Evolutionary conservation across 2,797 vertebrate species (phyloP).

Genomic region (Sarcophilus harrisii): DNA sequence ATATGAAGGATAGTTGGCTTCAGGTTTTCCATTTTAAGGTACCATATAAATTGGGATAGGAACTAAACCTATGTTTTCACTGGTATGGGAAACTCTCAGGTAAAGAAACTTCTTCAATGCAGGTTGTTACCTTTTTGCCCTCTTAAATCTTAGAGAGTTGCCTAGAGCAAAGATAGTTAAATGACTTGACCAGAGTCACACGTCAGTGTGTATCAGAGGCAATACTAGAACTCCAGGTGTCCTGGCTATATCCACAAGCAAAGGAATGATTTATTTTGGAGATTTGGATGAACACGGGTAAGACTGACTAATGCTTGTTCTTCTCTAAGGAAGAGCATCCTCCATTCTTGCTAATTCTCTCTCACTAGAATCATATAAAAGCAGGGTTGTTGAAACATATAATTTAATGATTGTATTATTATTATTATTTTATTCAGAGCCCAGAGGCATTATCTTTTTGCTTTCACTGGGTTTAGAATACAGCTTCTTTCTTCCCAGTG

Average conservation of each 20-base stretch:
- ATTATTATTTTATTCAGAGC: constrained; percentile 35
- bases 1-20: not conserved
- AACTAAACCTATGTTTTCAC: not conserved
- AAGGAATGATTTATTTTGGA: not conserved
- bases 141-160: not conserved
- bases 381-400: constrained; percentile 44
- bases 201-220: not conserved
- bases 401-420: constrained; percentile 55
- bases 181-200: not conserved
- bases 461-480: not conserved
- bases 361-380: constrained; percentile 42
- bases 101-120: not conserved
- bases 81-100: not conserved
- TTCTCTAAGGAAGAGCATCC: not conserved
- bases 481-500: not conserved
- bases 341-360: constrained; percentile 7
- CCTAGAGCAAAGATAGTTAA: not conserved
- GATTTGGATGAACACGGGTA: not conserved
- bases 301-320: not conserved
- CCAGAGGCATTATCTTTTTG: constrained; percentile 4
- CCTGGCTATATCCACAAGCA: not conserved
- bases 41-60: not conserved
- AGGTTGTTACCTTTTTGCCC: not conserved
- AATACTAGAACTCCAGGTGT: not conserved
- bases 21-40: not conserved